Conservation (phyloP, 1,140 invertebrate species). For the Philopotamus ludificatus region DNA sequence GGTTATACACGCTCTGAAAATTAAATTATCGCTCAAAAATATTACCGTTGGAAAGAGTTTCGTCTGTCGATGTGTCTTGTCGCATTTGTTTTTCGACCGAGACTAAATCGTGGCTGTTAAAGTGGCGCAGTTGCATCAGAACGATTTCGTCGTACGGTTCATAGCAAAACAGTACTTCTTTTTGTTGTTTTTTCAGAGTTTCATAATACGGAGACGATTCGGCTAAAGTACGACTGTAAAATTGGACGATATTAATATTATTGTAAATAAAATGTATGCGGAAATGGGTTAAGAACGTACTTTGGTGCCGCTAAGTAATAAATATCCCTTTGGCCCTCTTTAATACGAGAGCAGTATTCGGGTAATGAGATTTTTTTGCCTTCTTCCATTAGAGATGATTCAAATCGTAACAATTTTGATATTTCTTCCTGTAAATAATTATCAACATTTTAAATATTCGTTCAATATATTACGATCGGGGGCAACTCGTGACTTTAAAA, state of each 20-base stretch:
- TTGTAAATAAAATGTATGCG: background rate
- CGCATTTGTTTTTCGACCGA: conserved; percentile 95
- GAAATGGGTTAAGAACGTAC: conserved; percentile 52
- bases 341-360: conserved; percentile 81
- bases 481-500: too few species aligned
- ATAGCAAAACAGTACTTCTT: conserved; percentile 94
- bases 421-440: conserved; percentile 77
- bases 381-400: conserved; percentile 77
- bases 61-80: conserved; percentile 64
- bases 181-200: conserved; percentile 80
- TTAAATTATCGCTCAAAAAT: too few species aligned
- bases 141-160: conserved; percentile 96
- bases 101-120: conserved; percentile 73
- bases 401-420: conserved; percentile 86
- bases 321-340: conserved; percentile 79
- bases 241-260: conserved; percentile 1
- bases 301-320: conserved; percentile 93
- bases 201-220: conserved; percentile 94
- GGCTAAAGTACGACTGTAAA: conserved; percentile 79
- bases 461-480: too few species aligned
- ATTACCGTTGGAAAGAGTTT: too few species aligned
- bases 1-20: too few species aligned
- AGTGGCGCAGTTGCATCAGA: conserved; percentile 84
- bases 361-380: conserved; percentile 77
- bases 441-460: too few species aligned